Conservation (phyloP, 1,140 invertebrate species). For the Scaptomyza hsui region DNA sequence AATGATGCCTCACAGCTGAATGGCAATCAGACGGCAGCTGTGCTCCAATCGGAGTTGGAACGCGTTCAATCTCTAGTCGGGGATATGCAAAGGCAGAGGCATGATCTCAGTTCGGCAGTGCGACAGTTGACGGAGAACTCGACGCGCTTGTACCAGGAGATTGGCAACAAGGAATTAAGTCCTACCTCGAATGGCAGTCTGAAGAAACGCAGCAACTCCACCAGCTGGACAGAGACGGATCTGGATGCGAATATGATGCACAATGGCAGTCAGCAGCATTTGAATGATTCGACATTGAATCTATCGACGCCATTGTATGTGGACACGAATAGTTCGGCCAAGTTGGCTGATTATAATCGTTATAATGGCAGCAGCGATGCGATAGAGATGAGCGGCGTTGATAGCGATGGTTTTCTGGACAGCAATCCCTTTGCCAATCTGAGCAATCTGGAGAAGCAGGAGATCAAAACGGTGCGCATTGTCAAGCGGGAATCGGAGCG, state of each 20-base stretch:
- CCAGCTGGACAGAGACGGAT: conserved; percentile 95
- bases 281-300: conserved; percentile 73
- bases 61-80: conserved; percentile 93
- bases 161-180: conserved; percentile 80
- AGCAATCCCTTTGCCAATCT: conserved; percentile 87
- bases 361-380: conserved; percentile 78
- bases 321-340: conserved; percentile 84
- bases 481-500: conserved; percentile 96
- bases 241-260: conserved; percentile 88
- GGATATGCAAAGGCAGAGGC: conserved; percentile 92
- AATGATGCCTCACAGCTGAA: conserved; percentile 66
- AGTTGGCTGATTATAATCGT: conserved; percentile 73
- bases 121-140: conserved; percentile 91
- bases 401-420: conserved; percentile 85
- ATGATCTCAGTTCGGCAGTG: conserved; percentile 92
- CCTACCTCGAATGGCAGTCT: conserved; percentile 64
- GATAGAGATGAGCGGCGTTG: conserved; percentile 75
- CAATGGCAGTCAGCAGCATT: conserved; percentile 67
- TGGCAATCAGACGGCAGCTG: conserved; percentile 86
- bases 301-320: conserved; percentile 85
- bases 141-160: conserved; percentile 83
- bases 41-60: conserved; percentile 91
- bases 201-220: conserved; percentile 84
- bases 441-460: conserved; percentile 92
- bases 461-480: conserved; percentile 96